Conservation (phyloP, 2,797 vertebrate genomes). For the Hirundo rustica region DNA sequence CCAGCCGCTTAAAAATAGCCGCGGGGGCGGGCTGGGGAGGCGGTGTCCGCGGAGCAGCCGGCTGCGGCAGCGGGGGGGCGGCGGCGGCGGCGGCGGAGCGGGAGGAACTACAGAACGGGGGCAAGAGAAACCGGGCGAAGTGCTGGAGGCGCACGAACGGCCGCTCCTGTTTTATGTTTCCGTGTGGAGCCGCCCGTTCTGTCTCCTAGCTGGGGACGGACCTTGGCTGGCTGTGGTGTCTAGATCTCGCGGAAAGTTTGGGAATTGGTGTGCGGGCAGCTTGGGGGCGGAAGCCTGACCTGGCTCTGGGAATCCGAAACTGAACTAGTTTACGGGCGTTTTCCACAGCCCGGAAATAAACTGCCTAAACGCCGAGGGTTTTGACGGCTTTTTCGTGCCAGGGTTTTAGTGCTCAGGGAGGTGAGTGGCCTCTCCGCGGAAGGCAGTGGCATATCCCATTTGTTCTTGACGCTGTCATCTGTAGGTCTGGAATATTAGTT, state of each 20-base stretch:
- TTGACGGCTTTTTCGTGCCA: fast-evolving
- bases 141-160: fast-evolving
- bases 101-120: not conserved
- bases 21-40: not conserved
- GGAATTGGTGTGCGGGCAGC: not conserved
- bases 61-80: not conserved
- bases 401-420: not conserved
- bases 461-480: not conserved
- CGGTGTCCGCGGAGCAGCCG: not conserved
- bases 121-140: not conserved
- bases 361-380: not conserved
- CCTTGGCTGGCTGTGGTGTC: not conserved
- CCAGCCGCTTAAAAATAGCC: not conserved
- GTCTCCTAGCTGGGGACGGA: not conserved
- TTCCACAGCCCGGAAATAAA: not conserved
- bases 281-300: not conserved
- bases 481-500: not conserved
- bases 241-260: not conserved
- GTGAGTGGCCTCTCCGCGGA: not conserved
- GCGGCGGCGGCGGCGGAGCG: not conserved
- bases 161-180: no score
- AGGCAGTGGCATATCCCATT: fast-evolving
- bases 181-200: fast-evolving
- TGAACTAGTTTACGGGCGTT: fast-evolving
- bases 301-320: not conserved